Evolutionary conservation across 2,888 invertebrate species (phyloP).

Genomic region (Lithophane ornitopus): DNA sequence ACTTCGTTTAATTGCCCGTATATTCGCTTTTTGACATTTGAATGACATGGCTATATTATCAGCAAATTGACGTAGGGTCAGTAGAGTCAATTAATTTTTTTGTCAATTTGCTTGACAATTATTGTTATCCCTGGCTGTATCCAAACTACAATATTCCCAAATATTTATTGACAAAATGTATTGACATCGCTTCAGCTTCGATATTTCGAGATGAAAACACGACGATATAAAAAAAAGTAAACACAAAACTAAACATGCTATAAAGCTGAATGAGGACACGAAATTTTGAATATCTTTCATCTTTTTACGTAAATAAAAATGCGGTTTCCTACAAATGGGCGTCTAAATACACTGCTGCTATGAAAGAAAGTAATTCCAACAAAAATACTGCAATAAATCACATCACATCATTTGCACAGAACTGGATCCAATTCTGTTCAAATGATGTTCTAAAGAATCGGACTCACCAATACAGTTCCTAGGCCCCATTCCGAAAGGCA

Average conservation of each 20-base stretch:
- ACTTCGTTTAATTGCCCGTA: not conserved
- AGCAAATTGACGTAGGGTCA: not conserved
- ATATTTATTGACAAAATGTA: not conserved
- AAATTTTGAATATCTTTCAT: not conserved
- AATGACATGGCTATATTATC: not conserved
- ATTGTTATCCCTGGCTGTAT: not conserved
- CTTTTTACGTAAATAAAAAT: not conserved
- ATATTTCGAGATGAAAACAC: not conserved
- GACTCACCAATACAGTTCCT: conserved; percentile 80
- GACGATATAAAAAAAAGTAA: not conserved
- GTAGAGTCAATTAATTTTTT: no score
- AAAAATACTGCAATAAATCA: not conserved
- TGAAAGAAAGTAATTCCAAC: not conserved
- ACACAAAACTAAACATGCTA: not conserved
- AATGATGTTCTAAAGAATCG: not conserved
- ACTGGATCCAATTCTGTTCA: not conserved
- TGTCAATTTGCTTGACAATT: not conserved
- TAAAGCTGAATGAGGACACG: not conserved
- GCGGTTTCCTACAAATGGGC: not conserved
- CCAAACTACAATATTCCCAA: not conserved
- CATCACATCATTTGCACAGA: not conserved
- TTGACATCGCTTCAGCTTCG: not conserved
- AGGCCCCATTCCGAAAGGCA: conserved; percentile 79
- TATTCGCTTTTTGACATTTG: not conserved
- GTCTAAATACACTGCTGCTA: not conserved